A percentile compares a stretch with the other conserved stretches of the same genome.
These are phyloP conservation scores for Paramormyrops kingsleyae DNA, from an alignment of 2,113 vertebrate species.

Conservation along the genomic window DNA sequence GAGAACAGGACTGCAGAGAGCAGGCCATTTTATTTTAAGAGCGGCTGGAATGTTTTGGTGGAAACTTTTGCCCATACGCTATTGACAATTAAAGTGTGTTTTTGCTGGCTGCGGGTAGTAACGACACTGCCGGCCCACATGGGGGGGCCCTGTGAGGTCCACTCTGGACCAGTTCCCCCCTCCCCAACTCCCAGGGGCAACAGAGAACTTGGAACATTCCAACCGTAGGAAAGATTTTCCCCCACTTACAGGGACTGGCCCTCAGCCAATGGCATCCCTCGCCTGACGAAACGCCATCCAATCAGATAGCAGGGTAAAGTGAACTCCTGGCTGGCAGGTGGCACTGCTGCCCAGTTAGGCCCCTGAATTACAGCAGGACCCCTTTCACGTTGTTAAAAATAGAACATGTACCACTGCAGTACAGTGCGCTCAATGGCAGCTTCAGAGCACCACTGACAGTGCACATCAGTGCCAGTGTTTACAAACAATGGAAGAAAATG, in stretches of 20 bases:
- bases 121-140: not conserved
- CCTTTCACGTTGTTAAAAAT: not conserved
- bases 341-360: not conserved
- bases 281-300: not conserved
- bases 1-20: not conserved
- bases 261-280: not conserved
- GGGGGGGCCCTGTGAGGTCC: not conserved
- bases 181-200: not conserved
- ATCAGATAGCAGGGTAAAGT: not conserved
- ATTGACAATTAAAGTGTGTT: slow-evolving; percentile 36
- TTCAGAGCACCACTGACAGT: not conserved
- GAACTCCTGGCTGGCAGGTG: slow-evolving; percentile 1
- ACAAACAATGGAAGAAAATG: not conserved
- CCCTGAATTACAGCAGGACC: not conserved
- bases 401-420: not conserved
- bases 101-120: slow-evolving; percentile 23
- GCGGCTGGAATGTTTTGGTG: slow-evolving; percentile 44
- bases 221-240: not conserved
- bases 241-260: not conserved
- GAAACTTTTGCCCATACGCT: slow-evolving; percentile 32
- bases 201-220: not conserved
- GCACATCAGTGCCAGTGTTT: not conserved
- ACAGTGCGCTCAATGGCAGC: not conserved
- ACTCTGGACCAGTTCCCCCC: not conserved
- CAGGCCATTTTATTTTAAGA: slow-evolving; percentile 16